Evolutionary conservation across 2,113 vertebrate species (phyloP), one percentile per base, ranked within the genome.

Genomic region (Microcebus griseorufus): DNA sequence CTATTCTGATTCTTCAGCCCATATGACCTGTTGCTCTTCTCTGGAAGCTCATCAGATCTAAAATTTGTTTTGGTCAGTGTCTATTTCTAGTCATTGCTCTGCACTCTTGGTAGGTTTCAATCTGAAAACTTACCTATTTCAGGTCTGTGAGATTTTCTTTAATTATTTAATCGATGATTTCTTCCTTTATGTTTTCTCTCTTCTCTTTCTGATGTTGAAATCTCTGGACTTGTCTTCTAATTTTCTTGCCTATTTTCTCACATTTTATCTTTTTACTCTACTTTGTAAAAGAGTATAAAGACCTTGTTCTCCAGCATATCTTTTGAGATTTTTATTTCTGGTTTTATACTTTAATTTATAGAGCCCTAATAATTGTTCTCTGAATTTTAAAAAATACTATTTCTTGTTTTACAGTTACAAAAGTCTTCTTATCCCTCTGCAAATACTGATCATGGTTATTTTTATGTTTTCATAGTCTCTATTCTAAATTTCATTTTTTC

Each of bases 21-120:
- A 4, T 2, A 5, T 20, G 51, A 37, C 6, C 55, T 51, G 34
- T 0, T 4, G 13, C 25, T 80, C 11, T 27, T 42, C 73, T 42
- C 6, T 8, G 55, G 64, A 55, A 16, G 42, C 16, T 69, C 3
- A 37, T 2, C 17, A 37, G 5, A 3, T 51, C 42, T 45, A 34
- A 51, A 16, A 14, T 32, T 22, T 32, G 75, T 17, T 34, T 69
- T 22, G 90, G 6, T 6, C 7, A 55, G 20, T 1, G 3, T 64
- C 83, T 39, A 6, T 39, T 86, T 58, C 58, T 9, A 18, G 16
- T 45, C 20, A 9, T 5, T 9, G 7, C 32, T 12, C 25, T 12
- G 6, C 1, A 18, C 10, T 42, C 64, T 12, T 8, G 20, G 6
- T 1, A 3, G 1, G 22, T 16, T 90, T 62, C 34, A 20, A 2